A percentile compares a stretch with the other conserved stretches of the same genome.
Evolutionary conservation across 2,797 vertebrate genomes (phyloP).

Genomic region (Champsocephalus gunnari): DNA sequence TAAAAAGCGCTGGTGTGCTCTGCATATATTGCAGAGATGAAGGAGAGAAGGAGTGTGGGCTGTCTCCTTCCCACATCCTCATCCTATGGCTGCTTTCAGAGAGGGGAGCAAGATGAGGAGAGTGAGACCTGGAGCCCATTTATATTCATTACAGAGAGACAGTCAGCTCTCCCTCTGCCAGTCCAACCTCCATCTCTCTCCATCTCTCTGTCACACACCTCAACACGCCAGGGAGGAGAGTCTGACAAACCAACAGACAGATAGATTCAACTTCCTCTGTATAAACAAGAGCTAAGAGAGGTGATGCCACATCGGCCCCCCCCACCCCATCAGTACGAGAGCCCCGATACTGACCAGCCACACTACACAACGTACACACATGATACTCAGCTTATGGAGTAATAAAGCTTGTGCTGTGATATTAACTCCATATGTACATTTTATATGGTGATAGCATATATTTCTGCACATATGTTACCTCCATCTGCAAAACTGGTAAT

Average conservation of each 20-base stretch:
- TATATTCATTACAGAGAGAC: constrained; percentile 81
- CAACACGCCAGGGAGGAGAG: constrained; percentile 57
- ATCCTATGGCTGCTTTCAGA: constrained; percentile 47
- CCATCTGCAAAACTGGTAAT: constrained; percentile 65
- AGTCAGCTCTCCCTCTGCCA: constrained; percentile 74
- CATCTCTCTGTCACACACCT: constrained; percentile 69
- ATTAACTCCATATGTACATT: constrained; percentile 52
- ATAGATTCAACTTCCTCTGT: constrained; percentile 63
- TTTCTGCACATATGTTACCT: constrained; percentile 57
- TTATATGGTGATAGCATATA: constrained; percentile 36
- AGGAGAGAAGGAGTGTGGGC: constrained; percentile 1
- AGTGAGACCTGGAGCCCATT: constrained; percentile 69
- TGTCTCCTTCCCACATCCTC: constrained; percentile 32
- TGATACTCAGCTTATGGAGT: constrained; percentile 11
- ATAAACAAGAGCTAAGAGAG: constrained; percentile 61
- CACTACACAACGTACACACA: neutral
- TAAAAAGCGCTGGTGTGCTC: neutral
- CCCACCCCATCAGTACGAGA: constrained; percentile 24
- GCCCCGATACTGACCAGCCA: constrained; percentile 16
- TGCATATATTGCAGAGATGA: neutral
- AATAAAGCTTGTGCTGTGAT: constrained; percentile 30
- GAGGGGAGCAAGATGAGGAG: constrained; percentile 48
- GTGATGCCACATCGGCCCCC: constrained; percentile 28
- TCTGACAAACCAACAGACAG: constrained; percentile 70
- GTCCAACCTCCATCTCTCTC: constrained; percentile 65